Percentiles rank a stretch among this genome's conserved stretches.
Evolutionary conservation across 1,140 invertebrate genomes (phyloP).

Genomic region (Saccostrea glomerata): DNA sequence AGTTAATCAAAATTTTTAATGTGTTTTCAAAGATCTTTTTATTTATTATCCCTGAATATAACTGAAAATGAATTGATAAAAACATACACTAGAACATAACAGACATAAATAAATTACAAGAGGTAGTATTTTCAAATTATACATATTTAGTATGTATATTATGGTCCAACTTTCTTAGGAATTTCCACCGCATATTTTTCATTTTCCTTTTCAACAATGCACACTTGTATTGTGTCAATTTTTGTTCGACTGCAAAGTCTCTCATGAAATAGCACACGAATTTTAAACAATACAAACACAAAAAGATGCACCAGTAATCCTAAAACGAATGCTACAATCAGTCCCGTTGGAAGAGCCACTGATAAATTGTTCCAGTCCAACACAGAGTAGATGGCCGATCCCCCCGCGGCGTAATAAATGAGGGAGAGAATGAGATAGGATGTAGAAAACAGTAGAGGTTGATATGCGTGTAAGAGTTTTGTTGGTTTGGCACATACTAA

Average conservation of each 20-base stretch:
- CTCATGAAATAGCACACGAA: conserved; percentile 35
- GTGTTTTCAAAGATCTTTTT: too few species aligned
- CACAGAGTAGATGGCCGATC: conserved; percentile 40
- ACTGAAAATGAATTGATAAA: too few species aligned
- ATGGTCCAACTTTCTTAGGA: neutral
- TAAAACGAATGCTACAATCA: conserved; percentile 15
- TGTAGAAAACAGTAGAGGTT: conserved; percentile 25
- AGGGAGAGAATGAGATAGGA: conserved; percentile 36
- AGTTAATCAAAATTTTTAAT: too few species aligned
- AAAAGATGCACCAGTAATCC: conserved; percentile 19
- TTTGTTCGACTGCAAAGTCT: neutral
- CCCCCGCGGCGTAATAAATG: conserved; percentile 42
- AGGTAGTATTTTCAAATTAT: too few species aligned
- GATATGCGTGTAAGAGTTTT: conserved; percentile 38
- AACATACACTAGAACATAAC: too few species aligned
- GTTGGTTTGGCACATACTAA: conserved; percentile 46
- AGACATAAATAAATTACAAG: too few species aligned
- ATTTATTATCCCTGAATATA: too few species aligned
- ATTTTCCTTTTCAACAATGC: neutral
- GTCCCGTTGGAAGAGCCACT: neutral
- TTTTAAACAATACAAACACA: conserved; percentile 34
- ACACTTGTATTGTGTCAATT: neutral
- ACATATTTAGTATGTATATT: neutral
- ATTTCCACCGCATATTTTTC: neutral
- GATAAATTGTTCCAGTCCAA: conserved; percentile 47